phyloP scores from a whole-genome alignment of 30 jellyfish, hydroid and myxozoan species.

The Aurelia sp. region DNA sequence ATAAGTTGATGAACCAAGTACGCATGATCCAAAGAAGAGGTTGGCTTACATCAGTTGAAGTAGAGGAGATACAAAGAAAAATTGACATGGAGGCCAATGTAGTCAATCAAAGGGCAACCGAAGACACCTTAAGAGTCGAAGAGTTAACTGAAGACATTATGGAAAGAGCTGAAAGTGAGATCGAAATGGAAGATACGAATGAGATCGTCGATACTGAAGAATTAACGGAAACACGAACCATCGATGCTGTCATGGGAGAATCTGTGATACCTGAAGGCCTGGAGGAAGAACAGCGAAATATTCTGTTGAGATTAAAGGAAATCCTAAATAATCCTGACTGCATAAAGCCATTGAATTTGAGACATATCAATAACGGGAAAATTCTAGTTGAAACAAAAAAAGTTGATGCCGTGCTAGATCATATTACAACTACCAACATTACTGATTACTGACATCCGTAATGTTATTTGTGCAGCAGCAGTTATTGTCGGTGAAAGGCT shows the following conservation, averaged over 20 bases:
- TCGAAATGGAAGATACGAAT: too few relatives aligned
- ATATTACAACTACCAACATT: slow-evolving; percentile 4
- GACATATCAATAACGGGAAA: slow-evolving; percentile 12
- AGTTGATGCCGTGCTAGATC: slow-evolving; percentile 13
- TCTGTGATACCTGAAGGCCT: background rate
- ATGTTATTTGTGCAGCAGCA: slow-evolving; percentile 14
- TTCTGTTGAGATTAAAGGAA: slow-evolving; percentile 18
- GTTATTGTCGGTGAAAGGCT: slow-evolving; percentile 31
- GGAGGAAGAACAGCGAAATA: slow-evolving; percentile 6
- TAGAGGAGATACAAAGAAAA: too few relatives aligned
- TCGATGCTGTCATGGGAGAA: background rate
- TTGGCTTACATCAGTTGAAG: too few relatives aligned
- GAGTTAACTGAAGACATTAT: too few relatives aligned
- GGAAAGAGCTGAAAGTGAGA: too few relatives aligned
- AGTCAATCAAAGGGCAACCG: too few relatives aligned
- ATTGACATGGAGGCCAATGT: too few relatives aligned
- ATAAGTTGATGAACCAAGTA: too few relatives aligned
- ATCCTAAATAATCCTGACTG: slow-evolving; percentile 26
- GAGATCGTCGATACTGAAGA: background rate
- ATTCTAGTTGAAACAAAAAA: background rate
- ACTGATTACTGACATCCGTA: slow-evolving; percentile 3
- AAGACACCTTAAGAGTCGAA: too few relatives aligned
- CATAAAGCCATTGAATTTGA: slow-evolving; percentile 19
- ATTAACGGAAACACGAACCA: slow-evolving; percentile 15
- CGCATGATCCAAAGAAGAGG: too few relatives aligned